Conservation (phyloP, 2,888 invertebrate genomes). For the Ormyrus rosae region DNA sequence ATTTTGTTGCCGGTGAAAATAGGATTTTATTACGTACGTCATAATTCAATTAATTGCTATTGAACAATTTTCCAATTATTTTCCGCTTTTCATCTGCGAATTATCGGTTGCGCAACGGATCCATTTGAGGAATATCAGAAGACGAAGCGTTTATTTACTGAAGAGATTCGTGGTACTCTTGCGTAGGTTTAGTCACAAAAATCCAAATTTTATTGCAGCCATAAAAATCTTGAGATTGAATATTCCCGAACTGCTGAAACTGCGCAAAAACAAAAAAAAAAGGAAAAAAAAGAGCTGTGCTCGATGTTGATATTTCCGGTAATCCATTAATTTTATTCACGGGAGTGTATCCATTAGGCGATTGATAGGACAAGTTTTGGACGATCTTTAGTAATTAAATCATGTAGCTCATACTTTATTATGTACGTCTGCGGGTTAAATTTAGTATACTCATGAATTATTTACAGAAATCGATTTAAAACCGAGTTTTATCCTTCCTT, state of each 20-base stretch:
- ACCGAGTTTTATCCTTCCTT: too few relatives aligned
- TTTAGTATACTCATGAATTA: too few relatives aligned
- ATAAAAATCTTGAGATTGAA: constrained; percentile 18
- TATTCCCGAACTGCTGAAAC: constrained; percentile 2
- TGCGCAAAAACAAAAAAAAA: neutral
- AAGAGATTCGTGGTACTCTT: neutral
- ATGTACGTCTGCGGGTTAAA: too few relatives aligned
- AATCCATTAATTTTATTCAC: too few relatives aligned
- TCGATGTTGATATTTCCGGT: constrained; percentile 2
- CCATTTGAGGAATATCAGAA: neutral
- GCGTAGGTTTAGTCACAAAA: neutral
- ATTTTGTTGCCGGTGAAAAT: too few relatives aligned
- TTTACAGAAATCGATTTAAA: too few relatives aligned
- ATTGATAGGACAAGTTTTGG: neutral
- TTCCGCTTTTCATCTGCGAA: neutral
- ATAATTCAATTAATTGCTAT: constrained; percentile 17
- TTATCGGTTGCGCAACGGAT: neutral
- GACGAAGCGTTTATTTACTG: neutral
- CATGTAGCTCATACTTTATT: too few relatives aligned
- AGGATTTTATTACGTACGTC: neutral
- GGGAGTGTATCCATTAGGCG: neutral
- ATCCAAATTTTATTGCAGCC: constrained; percentile 22
- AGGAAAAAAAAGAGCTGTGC: neutral
- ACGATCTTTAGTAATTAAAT: too few relatives aligned
- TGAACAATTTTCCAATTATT: neutral